Conservation (phyloP, 2,113 vertebrate genomes). For the Ciconia maguari region DNA sequence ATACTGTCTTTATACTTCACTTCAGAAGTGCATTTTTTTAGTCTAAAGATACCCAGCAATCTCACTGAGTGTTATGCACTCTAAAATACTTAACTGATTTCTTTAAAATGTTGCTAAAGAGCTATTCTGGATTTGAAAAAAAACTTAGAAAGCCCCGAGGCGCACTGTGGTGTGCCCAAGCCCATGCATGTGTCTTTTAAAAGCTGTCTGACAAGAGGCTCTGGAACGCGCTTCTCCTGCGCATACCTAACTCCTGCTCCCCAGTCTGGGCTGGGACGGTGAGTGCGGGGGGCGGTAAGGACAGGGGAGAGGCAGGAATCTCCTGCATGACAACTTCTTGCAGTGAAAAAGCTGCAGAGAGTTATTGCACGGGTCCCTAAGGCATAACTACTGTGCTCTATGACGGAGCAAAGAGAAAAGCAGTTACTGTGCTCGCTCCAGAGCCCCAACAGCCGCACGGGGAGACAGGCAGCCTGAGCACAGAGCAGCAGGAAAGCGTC, state of each 20-base stretch:
- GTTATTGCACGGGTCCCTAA: background rate
- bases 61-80: background rate
- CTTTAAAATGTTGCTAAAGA: background rate
- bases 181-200: background rate
- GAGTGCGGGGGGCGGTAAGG: background rate
- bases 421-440: accelerated
- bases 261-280: background rate
- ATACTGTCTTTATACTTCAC: background rate
- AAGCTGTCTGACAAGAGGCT: background rate
- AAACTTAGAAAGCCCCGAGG: background rate
- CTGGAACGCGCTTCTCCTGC: background rate
- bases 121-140: background rate
- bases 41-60: background rate
- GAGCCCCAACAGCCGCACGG: background rate
- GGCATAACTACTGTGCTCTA: too few species aligned
- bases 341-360: background rate
- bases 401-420: background rate
- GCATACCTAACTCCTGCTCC: too few species aligned
- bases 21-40: background rate
- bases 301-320: background rate
- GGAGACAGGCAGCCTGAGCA: background rate
- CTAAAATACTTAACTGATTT: background rate
- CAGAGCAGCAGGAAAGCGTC: background rate
- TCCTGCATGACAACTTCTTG: background rate
- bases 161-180: background rate